These are phyloP conservation scores for Antheraea yamamai DNA, from an alignment of 2,888 invertebrate genomes.

Conservation along the genomic window DNA sequence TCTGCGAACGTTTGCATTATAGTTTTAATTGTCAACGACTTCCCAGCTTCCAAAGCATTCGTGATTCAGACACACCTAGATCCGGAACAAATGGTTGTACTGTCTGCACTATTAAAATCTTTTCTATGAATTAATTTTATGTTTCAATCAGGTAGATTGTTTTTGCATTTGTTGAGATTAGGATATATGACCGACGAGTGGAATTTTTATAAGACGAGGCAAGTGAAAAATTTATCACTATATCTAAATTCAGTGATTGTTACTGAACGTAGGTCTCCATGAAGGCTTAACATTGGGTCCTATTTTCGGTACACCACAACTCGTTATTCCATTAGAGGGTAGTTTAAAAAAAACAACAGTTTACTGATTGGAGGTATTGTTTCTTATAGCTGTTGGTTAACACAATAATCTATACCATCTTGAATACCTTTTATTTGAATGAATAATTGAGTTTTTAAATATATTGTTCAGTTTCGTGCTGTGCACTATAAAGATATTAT, in stretches of 20 bases:
- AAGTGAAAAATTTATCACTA: not conserved
- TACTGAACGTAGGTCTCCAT: not conserved
- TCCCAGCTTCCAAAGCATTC: constrained; percentile 10
- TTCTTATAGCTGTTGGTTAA: too few relatives aligned
- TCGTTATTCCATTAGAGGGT: not conserved
- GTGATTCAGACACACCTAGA: constrained; percentile 12
- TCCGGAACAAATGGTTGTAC: constrained; percentile 14
- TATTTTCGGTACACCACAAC: not conserved
- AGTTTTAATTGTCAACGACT: not conserved
- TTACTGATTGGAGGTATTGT: too few relatives aligned
- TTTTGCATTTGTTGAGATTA: not conserved
- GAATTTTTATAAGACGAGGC: not conserved
- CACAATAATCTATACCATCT: too few relatives aligned
- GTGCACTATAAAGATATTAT: not conserved
- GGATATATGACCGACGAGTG: not conserved
- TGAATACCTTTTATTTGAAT: too few relatives aligned
- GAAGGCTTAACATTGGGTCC: not conserved
- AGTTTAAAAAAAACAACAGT: not conserved
- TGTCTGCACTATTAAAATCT: not conserved
- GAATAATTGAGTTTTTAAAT: too few relatives aligned
- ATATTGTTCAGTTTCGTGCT: not conserved
- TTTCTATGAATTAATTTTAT: not conserved
- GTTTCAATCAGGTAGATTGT: not conserved
- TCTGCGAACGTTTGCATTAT: not conserved
- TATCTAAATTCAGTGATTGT: not conserved